phyloP scores from a whole-genome alignment of 2,888 invertebrate genomes.

The Flexamia atlantica region DNA sequence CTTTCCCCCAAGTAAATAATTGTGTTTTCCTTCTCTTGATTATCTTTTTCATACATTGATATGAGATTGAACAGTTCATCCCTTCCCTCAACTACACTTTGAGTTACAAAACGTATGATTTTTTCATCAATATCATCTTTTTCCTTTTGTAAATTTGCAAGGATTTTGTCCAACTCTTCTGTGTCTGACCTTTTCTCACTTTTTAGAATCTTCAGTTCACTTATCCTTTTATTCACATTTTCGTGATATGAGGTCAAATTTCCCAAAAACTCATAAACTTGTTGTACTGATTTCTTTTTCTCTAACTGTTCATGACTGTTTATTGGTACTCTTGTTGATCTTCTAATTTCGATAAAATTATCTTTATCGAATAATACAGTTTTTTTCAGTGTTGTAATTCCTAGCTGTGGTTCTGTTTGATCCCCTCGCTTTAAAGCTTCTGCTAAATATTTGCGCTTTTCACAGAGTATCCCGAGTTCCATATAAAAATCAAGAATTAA shows the following conservation, averaged over 20 bases:
- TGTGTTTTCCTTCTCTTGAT: background rate
- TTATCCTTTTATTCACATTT: background rate
- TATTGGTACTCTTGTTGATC: background rate
- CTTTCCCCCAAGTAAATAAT: background rate
- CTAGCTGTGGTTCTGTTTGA: background rate
- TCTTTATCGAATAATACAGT: background rate
- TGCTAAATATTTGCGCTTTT: background rate
- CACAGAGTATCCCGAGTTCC: background rate
- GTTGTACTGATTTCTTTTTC: background rate
- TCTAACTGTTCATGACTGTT: background rate
- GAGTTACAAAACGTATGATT: constrained; percentile 5
- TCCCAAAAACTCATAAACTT: constrained; percentile 1
- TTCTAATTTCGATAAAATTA: background rate
- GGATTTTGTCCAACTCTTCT: background rate
- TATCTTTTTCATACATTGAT: background rate
- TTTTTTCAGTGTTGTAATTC: background rate
- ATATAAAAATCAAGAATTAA: background rate
- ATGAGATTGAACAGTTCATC: background rate
- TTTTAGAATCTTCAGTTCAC: background rate
- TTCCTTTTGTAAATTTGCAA: background rate
- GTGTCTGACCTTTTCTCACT: background rate
- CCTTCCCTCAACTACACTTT: background rate
- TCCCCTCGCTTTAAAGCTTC: background rate
- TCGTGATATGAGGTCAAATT: constrained; percentile 4
- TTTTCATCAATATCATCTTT: constrained; percentile 26